phyloP scores from a whole-genome alignment of 2,888 invertebrate genomes.

The Timandra comae region DNA sequence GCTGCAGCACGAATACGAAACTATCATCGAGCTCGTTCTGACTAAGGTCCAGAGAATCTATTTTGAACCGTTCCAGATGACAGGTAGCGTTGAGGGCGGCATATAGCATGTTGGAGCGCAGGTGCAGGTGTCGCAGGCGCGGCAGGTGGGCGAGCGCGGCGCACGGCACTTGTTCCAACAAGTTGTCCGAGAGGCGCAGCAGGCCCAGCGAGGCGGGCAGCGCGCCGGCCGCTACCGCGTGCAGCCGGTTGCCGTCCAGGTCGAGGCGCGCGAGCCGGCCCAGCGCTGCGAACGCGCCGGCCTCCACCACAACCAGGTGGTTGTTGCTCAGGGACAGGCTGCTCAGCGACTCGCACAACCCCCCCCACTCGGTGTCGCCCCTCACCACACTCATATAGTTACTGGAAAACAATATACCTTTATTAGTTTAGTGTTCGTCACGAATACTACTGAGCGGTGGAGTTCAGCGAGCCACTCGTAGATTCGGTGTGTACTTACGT shows the following conservation, averaged over 20 bases:
- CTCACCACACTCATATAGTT: constrained; percentile 78
- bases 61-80: constrained; percentile 61
- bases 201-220: constrained; percentile 79
- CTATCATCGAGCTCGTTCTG: constrained; percentile 83
- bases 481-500: too few relatives aligned
- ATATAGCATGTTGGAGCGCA: constrained; percentile 61
- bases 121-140: constrained; percentile 79
- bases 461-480: too few relatives aligned
- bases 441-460: too few relatives aligned
- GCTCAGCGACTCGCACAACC: constrained; percentile 81
- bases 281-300: constrained; percentile 78
- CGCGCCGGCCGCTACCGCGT: constrained; percentile 71
- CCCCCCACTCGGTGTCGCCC: constrained; percentile 80
- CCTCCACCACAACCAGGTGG: constrained; percentile 72
- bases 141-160: constrained; percentile 70
- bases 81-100: constrained; percentile 31
- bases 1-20: constrained; percentile 79
- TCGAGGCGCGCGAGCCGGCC: constrained; percentile 76
- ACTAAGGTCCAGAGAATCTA: constrained; percentile 87
- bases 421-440: neutral
- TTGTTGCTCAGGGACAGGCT: constrained; percentile 87
- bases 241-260: constrained; percentile 82
- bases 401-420: constrained; percentile 61
- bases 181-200: constrained; percentile 81
- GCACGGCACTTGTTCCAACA: constrained; percentile 78